Evolutionary conservation across 1,140 invertebrate species (phyloP), one percentile per base, ranked within the genome.

Genomic region (Procambarus virginalis): DNA sequence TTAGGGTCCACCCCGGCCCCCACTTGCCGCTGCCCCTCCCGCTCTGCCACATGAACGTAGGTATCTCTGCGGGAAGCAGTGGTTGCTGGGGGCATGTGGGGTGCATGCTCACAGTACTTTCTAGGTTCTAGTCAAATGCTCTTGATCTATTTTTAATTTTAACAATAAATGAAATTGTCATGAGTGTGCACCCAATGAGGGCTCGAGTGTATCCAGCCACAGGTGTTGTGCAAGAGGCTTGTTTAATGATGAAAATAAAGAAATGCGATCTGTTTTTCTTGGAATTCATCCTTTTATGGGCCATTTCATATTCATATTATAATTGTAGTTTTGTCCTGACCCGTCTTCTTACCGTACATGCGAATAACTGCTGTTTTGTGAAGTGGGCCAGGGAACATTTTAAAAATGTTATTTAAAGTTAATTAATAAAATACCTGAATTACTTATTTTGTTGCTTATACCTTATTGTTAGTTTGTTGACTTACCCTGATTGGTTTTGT

Each of bases 1-100:
- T 84, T 70, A 77, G 81, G 88, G 81, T 84, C 88, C 81, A 83
- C 87, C 81, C 87, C 81, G 88, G 88, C 88, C 88, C 88, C 88
- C 88, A 89, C 88, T 89, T 89, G 88, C 88, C 88, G 88, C 88
- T 89, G 88, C 81, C 88, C 84, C 88, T 89, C 88, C 88, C 88
- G 88, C 88, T 83, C 88, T 84, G 88, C 88, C 88, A 89, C 88
- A 89, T 87, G 79, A 87, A 87, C 88, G 88, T 89, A 89, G 88
- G 88, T 89, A 89, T 89, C 88, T 84, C 64, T 55, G 88, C 88
- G 88, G 88, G 88, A 84, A 89, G 88, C 88, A 89, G 88, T 86
- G 90, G 90, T 91, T 86, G 84, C 90, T 91, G 84, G 79, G 84
- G 90, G 81, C 84, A 84, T 87, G 78, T 86, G 79, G 90, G 90